Conservation (phyloP, 2,888 invertebrate genomes). For the Chalcis sispes region DNA sequence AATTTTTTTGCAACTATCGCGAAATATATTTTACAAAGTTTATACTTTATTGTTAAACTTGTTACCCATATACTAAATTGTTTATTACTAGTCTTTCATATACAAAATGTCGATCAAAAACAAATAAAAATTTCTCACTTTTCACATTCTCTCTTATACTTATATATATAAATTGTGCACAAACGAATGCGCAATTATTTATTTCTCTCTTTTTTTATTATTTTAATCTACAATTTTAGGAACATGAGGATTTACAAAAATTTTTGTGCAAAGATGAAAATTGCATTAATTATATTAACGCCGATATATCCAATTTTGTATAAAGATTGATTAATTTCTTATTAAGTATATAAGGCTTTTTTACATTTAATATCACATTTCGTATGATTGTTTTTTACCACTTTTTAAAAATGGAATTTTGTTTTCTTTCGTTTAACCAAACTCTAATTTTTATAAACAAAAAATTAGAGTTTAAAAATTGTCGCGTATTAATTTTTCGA, state of each 20-base stretch:
- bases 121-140: conserved; percentile 13
- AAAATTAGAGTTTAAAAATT: too few species aligned
- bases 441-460: too few species aligned
- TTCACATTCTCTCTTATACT: conserved; percentile 25
- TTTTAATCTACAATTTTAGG: conserved; percentile 59
- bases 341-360: too few species aligned
- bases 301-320: too few species aligned
- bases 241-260: conserved; percentile 61
- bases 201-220: conserved; percentile 15
- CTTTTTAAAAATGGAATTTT: too few species aligned
- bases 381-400: too few species aligned
- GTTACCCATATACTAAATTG: conserved; percentile 1
- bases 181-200: conserved; percentile 30
- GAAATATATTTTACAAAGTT: conserved; percentile 18
- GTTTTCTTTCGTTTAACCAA: too few species aligned
- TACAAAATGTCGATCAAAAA: conserved; percentile 9
- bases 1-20: neutral
- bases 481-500: too few species aligned
- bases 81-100: neutral
- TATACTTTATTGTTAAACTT: neutral
- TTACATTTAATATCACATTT: too few species aligned
- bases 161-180: conserved; percentile 1
- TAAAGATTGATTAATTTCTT: too few species aligned
- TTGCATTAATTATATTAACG: neutral
- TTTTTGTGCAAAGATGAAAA: conserved; percentile 38